Percentiles rank a stretch among this genome's conserved stretches.
Conservation (phyloP, 2,888 invertebrate genomes). For the Mayetiola destructor region DNA sequence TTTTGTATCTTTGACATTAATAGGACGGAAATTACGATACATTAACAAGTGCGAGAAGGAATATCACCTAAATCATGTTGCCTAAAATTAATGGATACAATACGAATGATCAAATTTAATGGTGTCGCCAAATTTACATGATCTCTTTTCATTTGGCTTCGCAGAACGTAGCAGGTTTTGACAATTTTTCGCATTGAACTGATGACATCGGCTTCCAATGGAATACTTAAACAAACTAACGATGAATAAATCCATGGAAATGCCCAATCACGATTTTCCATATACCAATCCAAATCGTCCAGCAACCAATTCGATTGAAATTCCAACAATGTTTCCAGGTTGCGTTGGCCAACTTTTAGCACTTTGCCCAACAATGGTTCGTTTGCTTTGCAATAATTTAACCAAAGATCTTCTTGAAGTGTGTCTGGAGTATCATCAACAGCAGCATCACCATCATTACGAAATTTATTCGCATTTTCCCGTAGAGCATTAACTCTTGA, state of each 20-base stretch:
- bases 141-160: conserved; percentile 25
- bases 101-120: conserved; percentile 29
- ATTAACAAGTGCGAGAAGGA: no score
- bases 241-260: conserved; percentile 32
- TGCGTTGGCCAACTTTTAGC: conserved; percentile 28
- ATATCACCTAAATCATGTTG: conserved; percentile 29
- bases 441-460: conserved; percentile 2
- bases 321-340: conserved; percentile 28
- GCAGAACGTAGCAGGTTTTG: conserved; percentile 26
- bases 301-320: conserved; percentile 28
- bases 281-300: conserved; percentile 14
- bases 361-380: conserved; percentile 28
- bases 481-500: conserved; percentile 23
- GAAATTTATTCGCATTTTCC: not conserved
- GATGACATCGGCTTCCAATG: conserved; percentile 31
- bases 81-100: conserved; percentile 31
- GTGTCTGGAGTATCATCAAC: conserved; percentile 21
- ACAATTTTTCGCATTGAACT: conserved; percentile 30
- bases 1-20: no score
- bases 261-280: conserved; percentile 26
- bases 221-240: conserved; percentile 30
- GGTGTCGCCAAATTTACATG: conserved; percentile 25
- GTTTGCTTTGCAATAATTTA: conserved; percentile 26
- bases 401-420: conserved; percentile 25
- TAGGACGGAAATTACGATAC: no score